Conservation (phyloP, 2,113 vertebrate species). For the Aegotheles bennettii region DNA sequence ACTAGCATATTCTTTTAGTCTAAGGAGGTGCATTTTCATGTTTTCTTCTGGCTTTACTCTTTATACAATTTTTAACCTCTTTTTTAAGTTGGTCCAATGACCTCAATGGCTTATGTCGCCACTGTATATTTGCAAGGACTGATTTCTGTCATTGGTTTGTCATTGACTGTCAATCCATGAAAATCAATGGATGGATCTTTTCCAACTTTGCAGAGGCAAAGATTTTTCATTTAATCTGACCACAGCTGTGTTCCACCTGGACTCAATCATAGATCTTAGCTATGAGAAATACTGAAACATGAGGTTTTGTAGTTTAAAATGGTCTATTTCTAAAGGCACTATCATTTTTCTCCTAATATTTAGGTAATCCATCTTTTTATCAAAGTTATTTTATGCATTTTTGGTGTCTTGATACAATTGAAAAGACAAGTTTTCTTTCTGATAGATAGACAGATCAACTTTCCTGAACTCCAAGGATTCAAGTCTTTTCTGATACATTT, state of each 20-base stretch:
- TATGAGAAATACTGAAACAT: background rate
- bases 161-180: background rate
- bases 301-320: background rate
- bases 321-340: accelerated
- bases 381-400: accelerated
- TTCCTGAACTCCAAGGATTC: background rate
- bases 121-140: background rate
- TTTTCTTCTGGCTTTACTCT: background rate
- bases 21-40: background rate
- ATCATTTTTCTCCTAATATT: background rate
- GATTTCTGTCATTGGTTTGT: background rate
- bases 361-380: background rate
- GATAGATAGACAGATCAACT: background rate
- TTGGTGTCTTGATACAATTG: background rate
- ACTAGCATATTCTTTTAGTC: background rate
- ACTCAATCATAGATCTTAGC: background rate
- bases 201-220: background rate
- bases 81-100: background rate
- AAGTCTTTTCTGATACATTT: background rate
- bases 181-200: accelerated
- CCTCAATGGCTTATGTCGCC: too few relatives aligned
- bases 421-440: background rate
- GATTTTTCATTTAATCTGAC: background rate
- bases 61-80: background rate
- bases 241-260: background rate